These are phyloP conservation scores for Ips nitidus DNA, from an alignment of 1,140 invertebrate genomes.

Conservation along the genomic window DNA sequence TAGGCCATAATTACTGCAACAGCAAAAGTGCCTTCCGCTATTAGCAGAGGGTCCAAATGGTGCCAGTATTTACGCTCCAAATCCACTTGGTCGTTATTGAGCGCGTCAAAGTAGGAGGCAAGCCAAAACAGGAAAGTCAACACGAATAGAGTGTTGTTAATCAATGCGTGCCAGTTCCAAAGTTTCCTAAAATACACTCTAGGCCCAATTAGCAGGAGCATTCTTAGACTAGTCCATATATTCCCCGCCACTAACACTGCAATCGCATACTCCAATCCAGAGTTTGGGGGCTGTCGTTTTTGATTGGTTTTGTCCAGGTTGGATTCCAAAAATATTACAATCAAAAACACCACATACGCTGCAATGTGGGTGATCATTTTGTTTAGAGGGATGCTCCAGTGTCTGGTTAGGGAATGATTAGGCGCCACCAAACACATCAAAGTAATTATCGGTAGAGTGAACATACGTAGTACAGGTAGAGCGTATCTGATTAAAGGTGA, in stretches of 20 bases:
- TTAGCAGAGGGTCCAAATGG: constrained; percentile 67
- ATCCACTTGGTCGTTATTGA: constrained; percentile 52
- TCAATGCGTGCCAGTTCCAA: constrained; percentile 58
- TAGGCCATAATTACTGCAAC: constrained; percentile 73
- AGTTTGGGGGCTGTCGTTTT: constrained; percentile 57
- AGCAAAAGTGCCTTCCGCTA: constrained; percentile 72
- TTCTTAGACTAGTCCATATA: constrained; percentile 54
- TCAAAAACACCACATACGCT: constrained; percentile 64
- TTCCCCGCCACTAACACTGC: constrained; percentile 54
- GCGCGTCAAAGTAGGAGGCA: constrained; percentile 53
- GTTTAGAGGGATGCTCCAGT: constrained; percentile 58
- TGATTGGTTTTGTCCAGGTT: constrained; percentile 58
- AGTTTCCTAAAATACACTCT: constrained; percentile 54
- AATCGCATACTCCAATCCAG: constrained; percentile 55
- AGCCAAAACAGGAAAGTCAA: constrained; percentile 58
- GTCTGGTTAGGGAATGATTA: constrained; percentile 50
- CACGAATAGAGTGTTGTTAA: constrained; percentile 54
- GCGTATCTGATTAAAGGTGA: constrained; percentile 45
- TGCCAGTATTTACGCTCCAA: constrained; percentile 70
- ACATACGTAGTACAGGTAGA: constrained; percentile 51
- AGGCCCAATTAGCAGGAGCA: constrained; percentile 57
- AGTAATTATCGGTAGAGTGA: constrained; percentile 55
- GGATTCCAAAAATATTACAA: constrained; percentile 61
- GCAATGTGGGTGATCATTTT: constrained; percentile 62
- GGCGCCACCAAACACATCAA: constrained; percentile 53